Evolutionary conservation across 2,113 vertebrate genomes (phyloP).

Genomic region (Alaudala cheleensis): DNA sequence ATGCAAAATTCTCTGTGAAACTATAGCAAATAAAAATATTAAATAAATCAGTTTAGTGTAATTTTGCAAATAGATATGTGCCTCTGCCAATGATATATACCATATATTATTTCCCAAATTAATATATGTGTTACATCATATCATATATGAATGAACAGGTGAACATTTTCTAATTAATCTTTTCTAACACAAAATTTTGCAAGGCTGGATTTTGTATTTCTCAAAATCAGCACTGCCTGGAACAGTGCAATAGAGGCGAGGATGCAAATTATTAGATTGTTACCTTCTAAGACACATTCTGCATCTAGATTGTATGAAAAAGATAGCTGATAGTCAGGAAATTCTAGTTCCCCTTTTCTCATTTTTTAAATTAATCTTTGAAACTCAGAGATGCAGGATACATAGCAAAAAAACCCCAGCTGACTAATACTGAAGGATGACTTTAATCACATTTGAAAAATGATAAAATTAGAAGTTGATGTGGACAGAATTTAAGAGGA

Average conservation of each 20-base stretch:
- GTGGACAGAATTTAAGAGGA: neutral
- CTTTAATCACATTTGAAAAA: conserved; percentile 10
- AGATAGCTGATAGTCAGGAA: neutral
- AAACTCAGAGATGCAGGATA: neutral
- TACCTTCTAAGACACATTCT: neutral
- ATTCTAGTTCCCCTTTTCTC: neutral
- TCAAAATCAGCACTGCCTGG: neutral
- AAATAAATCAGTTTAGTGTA: neutral
- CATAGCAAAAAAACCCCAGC: neutral
- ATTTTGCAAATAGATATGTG: neutral
- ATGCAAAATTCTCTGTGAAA: neutral
- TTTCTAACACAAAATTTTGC: neutral
- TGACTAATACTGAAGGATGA: neutral
- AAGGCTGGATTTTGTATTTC: neutral
- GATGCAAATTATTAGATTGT: neutral
- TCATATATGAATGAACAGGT: neutral
- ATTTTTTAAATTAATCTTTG: neutral
- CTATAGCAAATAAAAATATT: neutral
- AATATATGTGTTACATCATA: neutral
- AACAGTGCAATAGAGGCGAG: neutral
- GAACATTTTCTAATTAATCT: neutral
- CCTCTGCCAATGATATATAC: neutral
- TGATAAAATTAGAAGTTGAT: conserved; percentile 9
- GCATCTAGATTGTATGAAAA: neutral
- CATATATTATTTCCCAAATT: neutral